These are phyloP conservation scores for Ciconia boyciana DNA, from an alignment of 2,113 vertebrate genomes.

Conservation along the genomic window DNA sequence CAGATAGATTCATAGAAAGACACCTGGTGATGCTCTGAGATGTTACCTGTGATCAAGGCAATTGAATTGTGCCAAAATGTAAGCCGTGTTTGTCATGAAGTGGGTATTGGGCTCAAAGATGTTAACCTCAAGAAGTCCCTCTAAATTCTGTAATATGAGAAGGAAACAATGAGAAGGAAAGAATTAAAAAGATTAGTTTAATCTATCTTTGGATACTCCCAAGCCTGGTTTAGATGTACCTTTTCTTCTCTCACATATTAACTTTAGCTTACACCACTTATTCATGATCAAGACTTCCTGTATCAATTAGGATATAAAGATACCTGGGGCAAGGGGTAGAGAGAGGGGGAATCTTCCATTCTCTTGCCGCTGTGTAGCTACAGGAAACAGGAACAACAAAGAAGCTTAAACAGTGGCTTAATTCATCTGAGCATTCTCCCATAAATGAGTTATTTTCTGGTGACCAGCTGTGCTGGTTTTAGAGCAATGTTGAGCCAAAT, in stretches of 20 bases:
- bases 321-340: neutral
- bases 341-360: neutral
- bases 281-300: neutral
- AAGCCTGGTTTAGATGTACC: neutral
- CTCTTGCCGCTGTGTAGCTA: neutral
- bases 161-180: neutral
- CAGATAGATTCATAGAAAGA: neutral
- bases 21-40: neutral
- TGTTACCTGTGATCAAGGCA: neutral
- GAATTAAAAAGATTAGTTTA: neutral
- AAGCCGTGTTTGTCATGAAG: neutral
- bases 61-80: neutral
- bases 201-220: neutral
- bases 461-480: constrained; percentile 9
- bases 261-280: neutral
- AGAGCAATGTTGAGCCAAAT: neutral
- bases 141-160: neutral
- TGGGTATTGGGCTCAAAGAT: neutral
- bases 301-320: neutral
- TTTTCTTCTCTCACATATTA: neutral
- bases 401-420: neutral
- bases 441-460: neutral
- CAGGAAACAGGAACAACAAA: neutral
- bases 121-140: neutral
- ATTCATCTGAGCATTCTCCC: neutral